Evolutionary conservation across 1,140 invertebrate species (phyloP).

Genomic region (Pseudomyrmex sp.): DNA sequence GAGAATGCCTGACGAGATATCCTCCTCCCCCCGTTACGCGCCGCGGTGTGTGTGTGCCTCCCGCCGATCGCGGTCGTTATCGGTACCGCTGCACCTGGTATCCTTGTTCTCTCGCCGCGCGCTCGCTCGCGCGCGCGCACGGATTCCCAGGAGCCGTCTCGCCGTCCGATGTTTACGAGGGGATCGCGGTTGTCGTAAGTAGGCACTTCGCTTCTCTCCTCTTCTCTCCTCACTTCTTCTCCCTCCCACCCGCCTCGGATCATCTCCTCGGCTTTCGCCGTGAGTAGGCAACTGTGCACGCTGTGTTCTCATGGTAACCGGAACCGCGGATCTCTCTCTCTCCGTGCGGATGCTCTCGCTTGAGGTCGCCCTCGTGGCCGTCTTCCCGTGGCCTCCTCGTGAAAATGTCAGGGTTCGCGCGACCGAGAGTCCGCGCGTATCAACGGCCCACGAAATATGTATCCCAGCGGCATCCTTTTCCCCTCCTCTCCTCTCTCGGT

Average conservation of each 20-base stretch:
- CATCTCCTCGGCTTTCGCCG: conserved; percentile 22
- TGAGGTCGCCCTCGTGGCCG: conserved; percentile 23
- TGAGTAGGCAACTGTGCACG: conserved; percentile 51
- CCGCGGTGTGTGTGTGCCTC: conserved; percentile 19
- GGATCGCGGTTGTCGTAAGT: conserved; percentile 72
- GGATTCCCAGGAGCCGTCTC: conserved; percentile 71
- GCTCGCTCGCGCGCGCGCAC: neutral
- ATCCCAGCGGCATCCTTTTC: conserved; percentile 1
- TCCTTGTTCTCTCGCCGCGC: conserved; percentile 70
- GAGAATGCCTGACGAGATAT: conserved; percentile 50
- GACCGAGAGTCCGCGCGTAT: neutral
- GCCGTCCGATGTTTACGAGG: conserved; percentile 73
- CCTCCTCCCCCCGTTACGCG: conserved; percentile 43
- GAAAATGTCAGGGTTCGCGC: conserved; percentile 65
- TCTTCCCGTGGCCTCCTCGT: conserved; percentile 18
- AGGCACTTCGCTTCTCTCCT: conserved; percentile 60
- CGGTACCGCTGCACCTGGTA: conserved; percentile 71
- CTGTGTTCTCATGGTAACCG: conserved; percentile 61
- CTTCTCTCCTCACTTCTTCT: neutral
- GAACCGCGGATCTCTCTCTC: conserved; percentile 61
- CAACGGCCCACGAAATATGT: conserved; percentile 19
- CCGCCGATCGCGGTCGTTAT: conserved; percentile 65
- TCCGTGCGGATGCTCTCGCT: conserved; percentile 42
- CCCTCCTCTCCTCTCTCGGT: neutral
- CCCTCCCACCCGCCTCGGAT: neutral